Percentiles rank a stretch among this genome's conserved stretches.
phyloP scores from a whole-genome alignment of 2,888 invertebrate species.

The Fabriciana adippe region DNA sequence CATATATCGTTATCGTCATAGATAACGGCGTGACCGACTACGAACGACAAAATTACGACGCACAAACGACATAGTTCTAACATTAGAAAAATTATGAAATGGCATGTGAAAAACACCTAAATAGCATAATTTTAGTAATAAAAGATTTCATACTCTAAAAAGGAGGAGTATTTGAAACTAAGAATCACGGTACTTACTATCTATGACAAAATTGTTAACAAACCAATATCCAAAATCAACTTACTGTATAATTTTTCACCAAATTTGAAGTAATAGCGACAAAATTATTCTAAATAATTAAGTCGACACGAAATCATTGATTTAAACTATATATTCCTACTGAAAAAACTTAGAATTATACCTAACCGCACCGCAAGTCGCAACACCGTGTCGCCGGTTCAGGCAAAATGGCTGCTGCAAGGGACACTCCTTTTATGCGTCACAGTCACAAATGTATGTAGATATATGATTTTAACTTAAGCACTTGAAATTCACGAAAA shows the following conservation, averaged over 20 bases:
- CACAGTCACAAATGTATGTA: conserved; percentile 74
- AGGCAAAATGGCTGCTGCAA: conserved; percentile 82
- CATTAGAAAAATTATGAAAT: conserved; percentile 12
- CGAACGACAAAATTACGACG: conserved; percentile 75
- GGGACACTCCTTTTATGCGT: conserved; percentile 85
- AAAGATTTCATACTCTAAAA: not conserved
- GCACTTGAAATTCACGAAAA: conserved; percentile 61
- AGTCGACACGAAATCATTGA: conserved; percentile 25
- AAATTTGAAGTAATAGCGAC: conserved; percentile 7
- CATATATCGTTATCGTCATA: conserved; percentile 61
- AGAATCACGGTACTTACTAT: not conserved
- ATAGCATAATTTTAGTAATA: not conserved
- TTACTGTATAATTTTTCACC: conserved; percentile 49
- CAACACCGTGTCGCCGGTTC: conserved; percentile 80
- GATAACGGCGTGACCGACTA: conserved; percentile 73
- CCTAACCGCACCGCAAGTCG: conserved; percentile 63
- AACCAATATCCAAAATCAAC: conserved; percentile 50
- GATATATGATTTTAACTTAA: conserved; percentile 51
- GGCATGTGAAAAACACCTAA: not conserved
- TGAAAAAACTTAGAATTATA: conserved; percentile 54
- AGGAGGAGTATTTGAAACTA: not conserved
- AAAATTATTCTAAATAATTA: conserved; percentile 14
- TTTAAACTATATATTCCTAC: conserved; percentile 36
- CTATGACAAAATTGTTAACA: conserved; percentile 2
- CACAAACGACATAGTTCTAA: conserved; percentile 55